Conservation (phyloP, 2,113 vertebrate species). For the Neopipo cinnamomea region DNA sequence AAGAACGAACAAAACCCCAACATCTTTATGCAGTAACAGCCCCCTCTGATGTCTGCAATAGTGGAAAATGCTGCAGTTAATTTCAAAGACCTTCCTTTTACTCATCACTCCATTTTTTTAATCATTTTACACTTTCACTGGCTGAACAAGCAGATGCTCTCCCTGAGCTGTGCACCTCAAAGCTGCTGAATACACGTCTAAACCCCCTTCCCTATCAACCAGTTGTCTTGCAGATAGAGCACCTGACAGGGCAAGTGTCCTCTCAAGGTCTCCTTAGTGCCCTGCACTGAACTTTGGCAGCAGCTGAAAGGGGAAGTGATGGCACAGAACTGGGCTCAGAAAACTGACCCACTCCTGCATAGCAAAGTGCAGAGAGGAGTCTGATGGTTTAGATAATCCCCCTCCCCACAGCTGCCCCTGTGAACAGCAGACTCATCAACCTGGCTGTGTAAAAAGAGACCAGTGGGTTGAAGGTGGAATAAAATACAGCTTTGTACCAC, state of each 20-base stretch:
- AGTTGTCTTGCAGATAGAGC: neutral
- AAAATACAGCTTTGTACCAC: neutral
- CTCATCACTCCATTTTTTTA: neutral
- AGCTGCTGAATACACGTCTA: fast-evolving
- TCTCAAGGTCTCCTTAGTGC: neutral
- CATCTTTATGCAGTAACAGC: neutral
- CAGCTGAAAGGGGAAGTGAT: neutral
- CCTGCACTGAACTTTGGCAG: neutral
- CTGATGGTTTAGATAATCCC: neutral
- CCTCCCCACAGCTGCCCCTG: neutral
- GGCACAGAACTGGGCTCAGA: neutral
- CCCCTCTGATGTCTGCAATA: neutral
- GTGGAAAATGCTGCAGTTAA: neutral
- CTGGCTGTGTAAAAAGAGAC: neutral
- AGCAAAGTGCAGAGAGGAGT: neutral
- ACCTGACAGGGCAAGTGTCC: neutral
- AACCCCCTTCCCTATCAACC: neutral
- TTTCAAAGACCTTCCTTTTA: neutral
- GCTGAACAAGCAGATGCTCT: neutral
- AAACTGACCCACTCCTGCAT: fast-evolving
- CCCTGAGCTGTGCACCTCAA: neutral
- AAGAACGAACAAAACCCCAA: neutral
- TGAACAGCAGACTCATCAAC: neutral
- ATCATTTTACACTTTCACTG: neutral
- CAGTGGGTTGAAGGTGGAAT: neutral